Conservation (phyloP, 2,797 vertebrate species). For the Perodicticus potto region DNA sequence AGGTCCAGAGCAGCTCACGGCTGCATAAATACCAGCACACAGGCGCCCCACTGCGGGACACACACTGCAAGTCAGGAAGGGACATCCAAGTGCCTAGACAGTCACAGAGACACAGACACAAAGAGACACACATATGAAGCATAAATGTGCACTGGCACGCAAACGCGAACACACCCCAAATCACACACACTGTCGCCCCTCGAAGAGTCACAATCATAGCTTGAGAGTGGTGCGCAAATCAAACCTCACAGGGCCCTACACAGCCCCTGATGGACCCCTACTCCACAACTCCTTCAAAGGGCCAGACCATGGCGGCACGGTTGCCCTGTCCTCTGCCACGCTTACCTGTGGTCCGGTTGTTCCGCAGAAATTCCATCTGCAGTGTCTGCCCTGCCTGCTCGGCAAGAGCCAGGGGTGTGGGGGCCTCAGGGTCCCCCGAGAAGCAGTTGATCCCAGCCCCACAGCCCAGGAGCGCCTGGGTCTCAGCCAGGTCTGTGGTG, state of each 20-base stretch:
- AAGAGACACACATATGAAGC: background rate
- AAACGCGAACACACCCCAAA: background rate
- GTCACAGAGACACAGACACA: background rate
- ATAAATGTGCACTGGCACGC: background rate
- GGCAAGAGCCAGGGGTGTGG: conserved; percentile 91
- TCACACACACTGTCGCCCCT: background rate
- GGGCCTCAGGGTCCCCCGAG: conserved; percentile 89
- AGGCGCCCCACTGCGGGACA: background rate
- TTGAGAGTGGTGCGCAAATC: background rate
- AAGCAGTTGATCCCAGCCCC: conserved; percentile 94
- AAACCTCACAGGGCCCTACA: background rate
- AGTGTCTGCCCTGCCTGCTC: conserved; percentile 91
- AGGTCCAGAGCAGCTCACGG: background rate
- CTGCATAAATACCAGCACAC: background rate
- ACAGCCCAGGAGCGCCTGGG: conserved; percentile 95
- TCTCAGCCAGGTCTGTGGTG: conserved; percentile 95
- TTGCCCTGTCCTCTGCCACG: background rate
- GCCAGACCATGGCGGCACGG: background rate
- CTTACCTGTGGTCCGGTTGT: conserved; percentile 94
- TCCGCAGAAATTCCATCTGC: conserved; percentile 95
- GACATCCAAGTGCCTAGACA: background rate
- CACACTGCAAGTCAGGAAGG: background rate
- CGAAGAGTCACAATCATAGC: background rate
- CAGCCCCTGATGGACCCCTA: background rate
- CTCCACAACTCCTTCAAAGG: background rate